Evolutionary conservation across 1,140 invertebrate species (phyloP), one percentile per base, ranked within the genome.

Genomic region (Zaprionus ghesquierei): DNA sequence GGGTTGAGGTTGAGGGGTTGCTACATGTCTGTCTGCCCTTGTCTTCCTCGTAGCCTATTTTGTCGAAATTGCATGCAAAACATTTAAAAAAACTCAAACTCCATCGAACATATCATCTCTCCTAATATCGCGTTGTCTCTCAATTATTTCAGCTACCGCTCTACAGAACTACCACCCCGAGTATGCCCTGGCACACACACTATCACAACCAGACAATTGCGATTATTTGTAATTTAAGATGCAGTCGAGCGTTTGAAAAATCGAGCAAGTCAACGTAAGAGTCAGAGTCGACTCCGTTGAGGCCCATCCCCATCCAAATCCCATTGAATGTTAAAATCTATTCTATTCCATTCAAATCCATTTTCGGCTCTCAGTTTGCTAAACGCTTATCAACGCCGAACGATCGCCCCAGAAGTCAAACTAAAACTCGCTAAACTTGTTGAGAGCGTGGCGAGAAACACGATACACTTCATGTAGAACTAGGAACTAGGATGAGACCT

Each of bases 161-260:
- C 10, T n/a, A 6, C 5, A 38, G 23, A 15, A 31, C 58, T 18
- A 41, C 35, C 35, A 41, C n/a, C 35, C 35, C n/a, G 35, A 41
- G n/a, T 15, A 15, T 2, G n/a, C 41, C 60, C 61, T 15, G 29
- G 41, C 61, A 60, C 44, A 33, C 54, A 55, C 25, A 58, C 12
- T 33, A 15, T 6, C 13, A 31, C 51, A 51, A 31, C 18, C 68
- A 89, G 75, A 89, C 85, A 89, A 89, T 89, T 89, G 89, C 84
- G 89, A 89, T 90, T 89, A 90, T 89, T 90, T 90, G 89, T 89
- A 90, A 90, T 90, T 90, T 50, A 91, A 90, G 89, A 90, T 80
- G 89, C 89, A 87, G 80, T 89, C 85, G 89, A 84, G 89, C 89
- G 77, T 87, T 82, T 74, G 56, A 50, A 70, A 84, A 81, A 71